phyloP scores from a whole-genome alignment of 2,113 vertebrate genomes.

The Channa maculata region DNA sequence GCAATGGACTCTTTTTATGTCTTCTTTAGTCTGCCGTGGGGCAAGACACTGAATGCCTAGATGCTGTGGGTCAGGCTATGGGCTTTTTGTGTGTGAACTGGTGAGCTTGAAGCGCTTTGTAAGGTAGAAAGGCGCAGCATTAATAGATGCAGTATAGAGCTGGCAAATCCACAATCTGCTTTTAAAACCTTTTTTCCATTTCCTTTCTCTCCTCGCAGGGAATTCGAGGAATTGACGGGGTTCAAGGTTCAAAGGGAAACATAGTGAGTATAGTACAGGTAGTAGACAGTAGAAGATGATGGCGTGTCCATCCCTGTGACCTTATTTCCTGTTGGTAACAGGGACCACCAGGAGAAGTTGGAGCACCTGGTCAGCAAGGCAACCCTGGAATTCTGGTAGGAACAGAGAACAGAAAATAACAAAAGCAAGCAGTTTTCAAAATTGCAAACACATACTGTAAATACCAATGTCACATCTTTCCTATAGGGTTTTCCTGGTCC shows the following conservation, averaged over 20 bases:
- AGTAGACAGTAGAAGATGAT: background rate
- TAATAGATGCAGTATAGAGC: background rate
- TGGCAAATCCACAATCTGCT: background rate
- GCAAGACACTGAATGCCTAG: background rate
- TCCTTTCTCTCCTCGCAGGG: conserved; percentile 79
- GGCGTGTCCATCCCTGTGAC: background rate
- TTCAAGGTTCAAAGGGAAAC: conserved; percentile 91
- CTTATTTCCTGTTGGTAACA: conserved; percentile 64
- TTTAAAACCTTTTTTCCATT: background rate
- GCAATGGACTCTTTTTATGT: background rate
- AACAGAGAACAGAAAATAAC: conserved; percentile 5
- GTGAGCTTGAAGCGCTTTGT: too few relatives aligned
- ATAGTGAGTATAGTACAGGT: conserved; percentile 76
- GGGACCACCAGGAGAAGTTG: conserved; percentile 88
- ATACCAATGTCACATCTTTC: conserved; percentile 13
- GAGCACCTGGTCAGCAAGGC: conserved; percentile 91
- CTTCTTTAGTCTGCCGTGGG: conserved; percentile 1
- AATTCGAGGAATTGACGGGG: conserved; percentile 87
- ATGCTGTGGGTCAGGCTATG: too few relatives aligned
- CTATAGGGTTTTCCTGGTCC: conserved; percentile 91
- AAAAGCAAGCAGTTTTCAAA: background rate
- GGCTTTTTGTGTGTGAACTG: too few relatives aligned
- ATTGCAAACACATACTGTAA: background rate
- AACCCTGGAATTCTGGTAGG: conserved; percentile 89
- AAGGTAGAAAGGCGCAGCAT: background rate